These are phyloP conservation scores for Virgularia gustaviana DNA, from an alignment of 92 coral and sea anemone genomes.

Conservation along the genomic window DNA sequence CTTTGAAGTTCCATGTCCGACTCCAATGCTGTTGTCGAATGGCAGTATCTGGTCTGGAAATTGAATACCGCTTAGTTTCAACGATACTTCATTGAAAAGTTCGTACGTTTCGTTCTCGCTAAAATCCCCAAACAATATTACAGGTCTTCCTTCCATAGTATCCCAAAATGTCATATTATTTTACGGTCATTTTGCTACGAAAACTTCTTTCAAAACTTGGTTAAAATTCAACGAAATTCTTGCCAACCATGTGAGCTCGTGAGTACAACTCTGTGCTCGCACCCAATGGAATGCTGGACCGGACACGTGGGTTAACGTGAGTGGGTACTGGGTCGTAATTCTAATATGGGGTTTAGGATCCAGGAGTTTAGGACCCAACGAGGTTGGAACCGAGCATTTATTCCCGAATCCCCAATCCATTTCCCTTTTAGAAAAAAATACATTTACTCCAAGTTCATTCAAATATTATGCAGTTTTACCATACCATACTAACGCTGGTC, in stretches of 20 bases:
- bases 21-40: not conserved
- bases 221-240: not conserved
- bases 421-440: too few species aligned
- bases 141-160: not conserved
- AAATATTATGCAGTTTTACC: too few species aligned
- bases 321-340: slow-evolving; percentile 2
- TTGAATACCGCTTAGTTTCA: slow-evolving; percentile 4
- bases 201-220: not conserved
- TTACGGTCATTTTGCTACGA: not conserved
- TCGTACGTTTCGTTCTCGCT: not conserved
- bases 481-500: too few species aligned
- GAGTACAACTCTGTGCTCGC: not conserved
- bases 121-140: slow-evolving; percentile 19
- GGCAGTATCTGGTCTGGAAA: slow-evolving; percentile 6
- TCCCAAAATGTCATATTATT: not conserved
- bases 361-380: too few species aligned
- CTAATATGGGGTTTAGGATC: not conserved
- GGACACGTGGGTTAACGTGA: not conserved
- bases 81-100: slow-evolving; percentile 8
- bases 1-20: not conserved
- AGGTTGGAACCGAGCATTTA: too few species aligned
- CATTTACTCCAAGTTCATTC: too few species aligned
- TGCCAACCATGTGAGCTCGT: slow-evolving; percentile 1
- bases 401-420: too few species aligned
- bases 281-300: not conserved